Evolutionary conservation across 1,140 invertebrate species (phyloP), one percentile per base, ranked within the genome.

Genomic region (Bursaphelenchus mucronatus): DNA sequence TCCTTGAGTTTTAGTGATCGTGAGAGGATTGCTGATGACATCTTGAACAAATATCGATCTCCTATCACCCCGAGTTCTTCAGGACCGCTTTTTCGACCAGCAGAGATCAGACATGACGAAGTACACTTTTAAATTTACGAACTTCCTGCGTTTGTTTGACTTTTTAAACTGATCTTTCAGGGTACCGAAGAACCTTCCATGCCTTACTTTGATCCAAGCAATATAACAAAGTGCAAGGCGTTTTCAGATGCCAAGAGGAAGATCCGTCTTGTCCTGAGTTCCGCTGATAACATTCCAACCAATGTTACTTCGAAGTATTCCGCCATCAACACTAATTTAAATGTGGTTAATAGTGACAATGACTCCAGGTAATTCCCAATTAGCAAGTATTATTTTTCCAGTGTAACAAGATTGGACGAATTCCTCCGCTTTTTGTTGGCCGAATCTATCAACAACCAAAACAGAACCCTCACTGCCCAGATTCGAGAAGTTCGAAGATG

Each of bases 181-280:
- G 30, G 5, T 30, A 5, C 30, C 30, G 30, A 30, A 3, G 30
- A 30, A 30, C 30, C 30, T 30, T 30, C 30, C 30, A 30, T 30
- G 30, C 84, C 86, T 13, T 81, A 84, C 39, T 87, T 87, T 64
- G 87, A 89, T 81, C 84, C 85, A 0, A 83, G 83, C 50, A 87
- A 87, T 68, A 76, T 88, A 1, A 87, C 88, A 69, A 73, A 85
- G 3, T 88, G 84, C 64, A 72, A 79, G 56, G 85, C 87, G 21
- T 93, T 94, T 78, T 83, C 86, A 56, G 90, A 91, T 83, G 90
- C 93, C 43, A 95, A 96, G 82, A 87, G 90, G 67, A 95, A 96
- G 81, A 84, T 98, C 45, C 86, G 94, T 47, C 86, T 91, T 64
- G 93, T 97, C 40, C 85, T 98, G 5, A 92, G 91, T 67, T 90